Conservation (phyloP, 37 sponge, comb jelly and placozoan genomes). For the Aphrocallistes beatrix region DNA sequence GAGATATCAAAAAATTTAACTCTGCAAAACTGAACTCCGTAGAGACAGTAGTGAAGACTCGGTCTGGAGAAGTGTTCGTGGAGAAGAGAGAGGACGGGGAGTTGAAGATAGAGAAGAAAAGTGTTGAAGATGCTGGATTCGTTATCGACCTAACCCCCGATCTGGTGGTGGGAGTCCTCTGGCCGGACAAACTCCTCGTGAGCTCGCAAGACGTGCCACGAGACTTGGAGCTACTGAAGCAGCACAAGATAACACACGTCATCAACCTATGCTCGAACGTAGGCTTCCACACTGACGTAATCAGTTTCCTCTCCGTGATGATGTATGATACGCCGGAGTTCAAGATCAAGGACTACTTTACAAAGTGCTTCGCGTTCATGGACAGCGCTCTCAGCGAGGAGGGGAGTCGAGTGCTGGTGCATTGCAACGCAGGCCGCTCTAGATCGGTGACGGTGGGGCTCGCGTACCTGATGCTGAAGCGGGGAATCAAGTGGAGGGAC, state of each 20-base stretch:
- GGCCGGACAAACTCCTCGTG: not conserved
- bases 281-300: not conserved
- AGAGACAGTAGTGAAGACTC: not conserved
- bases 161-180: not conserved
- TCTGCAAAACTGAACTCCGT: not conserved
- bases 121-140: not conserved
- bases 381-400: not conserved
- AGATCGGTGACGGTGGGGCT: not conserved
- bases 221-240: not conserved
- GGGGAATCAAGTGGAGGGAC: not conserved
- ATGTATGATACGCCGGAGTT: not conserved
- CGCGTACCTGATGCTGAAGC: not conserved
- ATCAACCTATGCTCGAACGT: not conserved
- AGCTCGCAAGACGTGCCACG: conserved; percentile 8
- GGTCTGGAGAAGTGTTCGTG: not conserved
- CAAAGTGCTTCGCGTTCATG: not conserved
- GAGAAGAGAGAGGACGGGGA: conserved; percentile 13
- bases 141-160: not conserved
- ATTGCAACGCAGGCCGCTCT: not conserved
- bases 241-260: not conserved
- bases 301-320: not conserved
- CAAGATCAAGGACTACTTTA: not conserved
- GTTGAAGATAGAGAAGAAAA: not conserved
- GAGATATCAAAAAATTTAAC: not conserved
- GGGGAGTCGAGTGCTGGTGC: not conserved